A percentile compares a stretch with the other conserved stretches of the same genome.
These are phyloP conservation scores for Ctenosaura bakeri DNA, from an alignment of 2,797 vertebrate genomes.

Conservation along the genomic window DNA sequence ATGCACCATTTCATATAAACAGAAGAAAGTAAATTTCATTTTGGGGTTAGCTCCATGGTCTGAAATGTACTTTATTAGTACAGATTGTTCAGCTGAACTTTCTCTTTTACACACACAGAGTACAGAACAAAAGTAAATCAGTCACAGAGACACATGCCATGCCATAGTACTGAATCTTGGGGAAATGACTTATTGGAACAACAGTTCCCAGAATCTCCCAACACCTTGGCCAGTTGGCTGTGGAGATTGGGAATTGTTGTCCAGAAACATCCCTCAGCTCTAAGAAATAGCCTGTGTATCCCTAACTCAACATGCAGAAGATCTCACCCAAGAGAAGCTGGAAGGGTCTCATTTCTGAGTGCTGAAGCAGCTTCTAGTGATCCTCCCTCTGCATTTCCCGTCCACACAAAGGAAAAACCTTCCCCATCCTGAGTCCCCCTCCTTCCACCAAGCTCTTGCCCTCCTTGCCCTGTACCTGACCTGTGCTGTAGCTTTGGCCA, in stretches of 20 bases:
- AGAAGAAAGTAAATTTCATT: background rate
- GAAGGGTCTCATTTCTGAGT: too few relatives aligned
- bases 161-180: background rate
- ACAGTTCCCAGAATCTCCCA: background rate
- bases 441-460: background rate
- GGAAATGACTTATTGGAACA: background rate
- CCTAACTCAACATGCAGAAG: background rate
- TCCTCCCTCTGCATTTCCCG: background rate
- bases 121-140: background rate
- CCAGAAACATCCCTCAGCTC: too few relatives aligned
- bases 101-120: background rate
- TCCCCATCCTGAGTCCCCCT: background rate
- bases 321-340: background rate
- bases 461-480: slow-evolving; percentile 37
- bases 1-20: background rate
- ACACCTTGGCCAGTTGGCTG: background rate
- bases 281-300: too few relatives aligned
- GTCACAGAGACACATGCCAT: background rate
- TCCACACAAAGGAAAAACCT: too few relatives aligned
- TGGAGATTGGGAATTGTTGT: too few relatives aligned
- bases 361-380: background rate
- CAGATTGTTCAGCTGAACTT: background rate
- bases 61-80: background rate
- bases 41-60: background rate
- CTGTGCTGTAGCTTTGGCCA: slow-evolving; percentile 22